These are phyloP conservation scores for Parthenolecanium corni DNA, from an alignment of 2,888 invertebrate species.

Conservation along the genomic window DNA sequence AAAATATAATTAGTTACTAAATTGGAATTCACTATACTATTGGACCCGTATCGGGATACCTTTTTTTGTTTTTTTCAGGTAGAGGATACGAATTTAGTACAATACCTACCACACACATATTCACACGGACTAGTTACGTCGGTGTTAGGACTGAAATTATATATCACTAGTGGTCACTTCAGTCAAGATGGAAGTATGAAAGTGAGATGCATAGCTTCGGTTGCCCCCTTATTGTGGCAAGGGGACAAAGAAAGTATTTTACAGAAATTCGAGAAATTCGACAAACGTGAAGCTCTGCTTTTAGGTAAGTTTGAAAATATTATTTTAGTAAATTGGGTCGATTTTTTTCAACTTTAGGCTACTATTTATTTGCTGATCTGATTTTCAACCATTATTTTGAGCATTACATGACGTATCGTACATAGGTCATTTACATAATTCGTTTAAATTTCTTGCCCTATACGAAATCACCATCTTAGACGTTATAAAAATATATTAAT, in stretches of 20 bases:
- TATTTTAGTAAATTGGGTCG: too few relatives aligned
- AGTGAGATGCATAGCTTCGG: slow-evolving; percentile 50
- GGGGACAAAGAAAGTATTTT: slow-evolving; percentile 49
- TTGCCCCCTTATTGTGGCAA: slow-evolving; percentile 47
- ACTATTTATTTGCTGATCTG: too few relatives aligned
- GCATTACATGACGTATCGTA: too few relatives aligned
- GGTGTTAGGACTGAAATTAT: slow-evolving; percentile 47
- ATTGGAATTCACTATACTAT: too few relatives aligned
- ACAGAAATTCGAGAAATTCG: slow-evolving; percentile 42
- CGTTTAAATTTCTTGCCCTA: too few relatives aligned
- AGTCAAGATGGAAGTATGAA: slow-evolving; percentile 47
- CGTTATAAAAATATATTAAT: too few relatives aligned
- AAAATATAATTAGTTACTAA: too few relatives aligned
- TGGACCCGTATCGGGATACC: too few relatives aligned
- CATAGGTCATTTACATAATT: too few relatives aligned
- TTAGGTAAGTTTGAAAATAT: slow-evolving; percentile 45
- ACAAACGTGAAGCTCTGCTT: slow-evolving; percentile 50
- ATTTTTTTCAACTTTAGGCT: too few relatives aligned
- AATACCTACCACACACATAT: slow-evolving; percentile 46
- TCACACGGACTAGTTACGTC: slow-evolving; percentile 48
- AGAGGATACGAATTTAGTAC: slow-evolving; percentile 36
- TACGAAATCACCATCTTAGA: too few relatives aligned
- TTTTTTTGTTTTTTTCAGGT: slow-evolving; percentile 26
- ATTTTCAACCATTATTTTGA: too few relatives aligned
- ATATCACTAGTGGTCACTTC: slow-evolving; percentile 46